Base-by-base conservation (phyloP, 2,888 invertebrate species). In the Glyphotaelius pellucidus region DNA sequence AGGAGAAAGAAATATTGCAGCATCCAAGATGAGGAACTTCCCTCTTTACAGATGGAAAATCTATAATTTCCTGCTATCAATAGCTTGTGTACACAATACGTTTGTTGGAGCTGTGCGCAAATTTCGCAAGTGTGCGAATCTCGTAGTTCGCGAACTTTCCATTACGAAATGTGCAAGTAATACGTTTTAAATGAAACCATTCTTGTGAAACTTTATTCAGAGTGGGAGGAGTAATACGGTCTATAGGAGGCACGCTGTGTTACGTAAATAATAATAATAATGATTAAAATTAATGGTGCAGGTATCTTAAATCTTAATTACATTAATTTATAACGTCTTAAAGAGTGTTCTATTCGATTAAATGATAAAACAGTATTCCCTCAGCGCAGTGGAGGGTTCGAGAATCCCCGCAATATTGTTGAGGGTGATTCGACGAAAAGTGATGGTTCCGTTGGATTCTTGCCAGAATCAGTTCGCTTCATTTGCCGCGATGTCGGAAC, bases 391-490 rank as follows among this genome's bases (percentile, higher is more conserved):
- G 47, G 42, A 30, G 89, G 79, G 32, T 81, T 47, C 90, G 90
- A n/a, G 30, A 83, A 84, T 90, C 84, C 31, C 90, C 90, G 90
- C 90, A 90, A 84, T 81, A 84, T n/a, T 30, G 83, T 32, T 31
- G 90, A 84, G 84, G 84, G 84, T 83, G 90, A 52, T 52, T 90
- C 83, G 84, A 32, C 52, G 83, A 84, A 83, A 67, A 90, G 90
- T 90, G 90, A 90, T 52, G 84, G 79, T 30, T 84, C 67, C 11
- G 32, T 35, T 90, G 90, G 90, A 90, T 52, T 30, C 80, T 31
- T 90, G 90, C 90, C 90, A 90, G 81, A 31, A 81, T 42, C 89
- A 83, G 38, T 47, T 90, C 42, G 52, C 84, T 52, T 67, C 84
- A 84, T 90, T 84, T 79, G 42, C 90, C 81, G 67, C 83, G 84